A percentile compares a stretch with the other conserved stretches of the same genome.
phyloP scores from a whole-genome alignment of 92 coral and sea anemone species.

The Muricea muricata region DNA sequence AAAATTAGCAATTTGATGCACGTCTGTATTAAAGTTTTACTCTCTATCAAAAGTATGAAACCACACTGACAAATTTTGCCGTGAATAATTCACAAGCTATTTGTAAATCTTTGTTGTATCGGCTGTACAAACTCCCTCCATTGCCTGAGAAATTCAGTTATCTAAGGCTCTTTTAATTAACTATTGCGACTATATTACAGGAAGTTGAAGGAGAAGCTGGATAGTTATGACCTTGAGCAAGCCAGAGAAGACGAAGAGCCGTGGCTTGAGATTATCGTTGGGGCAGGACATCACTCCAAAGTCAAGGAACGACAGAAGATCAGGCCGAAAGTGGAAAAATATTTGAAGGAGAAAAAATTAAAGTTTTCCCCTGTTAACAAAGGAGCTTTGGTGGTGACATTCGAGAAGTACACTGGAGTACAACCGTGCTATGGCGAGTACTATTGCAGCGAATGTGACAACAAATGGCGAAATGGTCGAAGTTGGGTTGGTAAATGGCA shows the following conservation, averaged over 20 bases:
- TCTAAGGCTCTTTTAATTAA: not conserved
- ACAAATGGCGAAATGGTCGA: constrained; percentile 25
- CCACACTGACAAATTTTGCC: too few relatives aligned
- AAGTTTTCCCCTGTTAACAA: constrained; percentile 24
- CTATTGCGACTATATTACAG: not conserved
- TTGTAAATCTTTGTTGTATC: not conserved
- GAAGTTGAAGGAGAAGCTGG: not conserved
- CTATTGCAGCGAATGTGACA: constrained; percentile 39
- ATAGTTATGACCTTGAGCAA: not conserved
- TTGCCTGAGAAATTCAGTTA: not conserved
- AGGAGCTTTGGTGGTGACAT: constrained; percentile 50
- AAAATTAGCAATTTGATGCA: too few relatives aligned
- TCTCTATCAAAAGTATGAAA: too few relatives aligned
- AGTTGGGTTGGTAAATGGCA: constrained; percentile 42
- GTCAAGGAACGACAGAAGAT: constrained; percentile 18
- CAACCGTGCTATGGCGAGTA: constrained; percentile 48
- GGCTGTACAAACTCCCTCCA: not conserved
- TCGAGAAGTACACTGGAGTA: constrained; percentile 24
- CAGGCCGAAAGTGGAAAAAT: constrained; percentile 42
- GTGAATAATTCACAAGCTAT: not conserved
- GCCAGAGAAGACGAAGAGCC: not conserved
- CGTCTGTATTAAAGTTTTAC: too few relatives aligned
- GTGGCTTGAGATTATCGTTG: constrained; percentile 60
- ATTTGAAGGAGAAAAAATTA: not conserved
- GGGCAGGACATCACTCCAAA: constrained; percentile 50